A percentile compares a stretch with the other conserved stretches of the same genome.
Conservation (phyloP, 2,888 invertebrate genomes). For the Melieria omissa region DNA sequence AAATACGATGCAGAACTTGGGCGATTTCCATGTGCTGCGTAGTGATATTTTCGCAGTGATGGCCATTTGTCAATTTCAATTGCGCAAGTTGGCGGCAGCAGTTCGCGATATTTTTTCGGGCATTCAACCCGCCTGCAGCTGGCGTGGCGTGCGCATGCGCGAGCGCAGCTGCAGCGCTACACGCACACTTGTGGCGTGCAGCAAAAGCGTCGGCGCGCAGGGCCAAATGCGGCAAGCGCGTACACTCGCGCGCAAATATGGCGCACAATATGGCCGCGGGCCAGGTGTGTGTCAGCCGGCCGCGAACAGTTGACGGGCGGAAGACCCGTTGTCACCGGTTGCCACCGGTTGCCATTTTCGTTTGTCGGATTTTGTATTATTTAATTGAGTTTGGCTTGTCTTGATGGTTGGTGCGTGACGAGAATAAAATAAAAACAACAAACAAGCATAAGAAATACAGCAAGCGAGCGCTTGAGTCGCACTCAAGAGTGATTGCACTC, state of each 20-base stretch:
- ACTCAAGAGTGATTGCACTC: too few relatives aligned
- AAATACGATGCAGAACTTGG: too few relatives aligned
- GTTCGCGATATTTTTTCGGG: background rate
- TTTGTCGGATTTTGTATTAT: constrained; percentile 9
- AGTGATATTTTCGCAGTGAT: too few relatives aligned
- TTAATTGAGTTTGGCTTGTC: background rate
- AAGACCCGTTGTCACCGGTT: constrained; percentile 17
- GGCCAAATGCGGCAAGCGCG: too few relatives aligned
- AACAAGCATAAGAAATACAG: too few relatives aligned
- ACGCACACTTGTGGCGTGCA: too few relatives aligned
- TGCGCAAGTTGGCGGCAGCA: too few relatives aligned
- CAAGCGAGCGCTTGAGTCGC: too few relatives aligned
- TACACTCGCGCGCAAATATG: constrained; percentile 2
- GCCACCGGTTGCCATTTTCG: constrained; percentile 20
- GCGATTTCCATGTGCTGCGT: too few relatives aligned
- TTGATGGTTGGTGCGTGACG: constrained; percentile 17
- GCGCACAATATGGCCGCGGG: constrained; percentile 18
- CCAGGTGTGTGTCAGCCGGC: constrained; percentile 12
- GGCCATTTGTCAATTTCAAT: too few relatives aligned
- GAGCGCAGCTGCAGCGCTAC: too few relatives aligned
- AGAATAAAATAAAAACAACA: constrained; percentile 5
- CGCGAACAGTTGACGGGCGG: constrained; percentile 2
- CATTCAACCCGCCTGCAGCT: background rate
- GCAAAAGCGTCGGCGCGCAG: too few relatives aligned
- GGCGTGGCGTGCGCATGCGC: background rate